Evolutionary conservation across 2,113 vertebrate genomes (phyloP), one percentile per base, ranked within the genome.

Genomic region (Elanus axillaris): DNA sequence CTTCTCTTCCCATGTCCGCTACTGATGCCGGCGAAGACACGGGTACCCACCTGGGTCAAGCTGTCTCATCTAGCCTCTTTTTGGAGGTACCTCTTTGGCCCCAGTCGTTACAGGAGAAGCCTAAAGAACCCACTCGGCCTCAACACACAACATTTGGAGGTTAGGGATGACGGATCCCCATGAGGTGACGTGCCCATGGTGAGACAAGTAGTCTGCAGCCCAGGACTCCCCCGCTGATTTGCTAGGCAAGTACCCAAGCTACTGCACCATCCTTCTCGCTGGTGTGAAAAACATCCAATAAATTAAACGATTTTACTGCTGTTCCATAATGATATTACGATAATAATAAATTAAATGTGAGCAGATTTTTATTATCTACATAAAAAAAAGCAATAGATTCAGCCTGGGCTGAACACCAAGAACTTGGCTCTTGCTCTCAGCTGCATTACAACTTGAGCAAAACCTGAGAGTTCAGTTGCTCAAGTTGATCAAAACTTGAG

Each of bases 311-410:
- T 82, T 96, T 96, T 89, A 97, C 50, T 66, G 53, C 94, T 45
- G 93, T 91, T 96, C 96, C 87, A 85, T 96, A 91, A 96, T 94
- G 96, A 96, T 96, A 95, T 97, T 91, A 94, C 96, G 77, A 97
- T 96, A 96, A 96, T 96, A 91, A 97, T 97, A 96, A 97, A 97
- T 96, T 94, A 95, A 81, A 91, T 79, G 77, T 12, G 87, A 95
- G 89, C 94, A 96, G 86, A 62, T 95, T 96, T 97, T 97, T 97
- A 97, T 79, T 64, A 82, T 85, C 77, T 74, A 31, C 95, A 95
- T 95, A 19, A 91, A 96, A 96, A 79, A 67, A 32, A 5, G 83
- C 75, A 92, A 91, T 94, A 94, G 93, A 94, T 93, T 94, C 45
- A 78, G 83, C 64, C 91, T 85, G 96, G 91, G 97, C 97, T 94